Evolutionary conservation across 2,888 invertebrate genomes (phyloP).

Genomic region (Alsophila aescularia): DNA sequence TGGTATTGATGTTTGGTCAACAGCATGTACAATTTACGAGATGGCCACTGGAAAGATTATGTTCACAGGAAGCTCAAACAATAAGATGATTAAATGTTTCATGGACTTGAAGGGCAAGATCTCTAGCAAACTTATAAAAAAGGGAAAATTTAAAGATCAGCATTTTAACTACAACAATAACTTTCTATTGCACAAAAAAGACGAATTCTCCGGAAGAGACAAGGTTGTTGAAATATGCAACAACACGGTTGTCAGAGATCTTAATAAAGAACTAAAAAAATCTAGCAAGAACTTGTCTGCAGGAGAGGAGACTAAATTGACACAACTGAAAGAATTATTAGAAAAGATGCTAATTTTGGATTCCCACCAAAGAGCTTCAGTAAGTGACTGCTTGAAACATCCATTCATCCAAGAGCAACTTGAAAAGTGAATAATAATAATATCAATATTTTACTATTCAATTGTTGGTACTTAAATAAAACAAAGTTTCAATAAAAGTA

Average conservation of each 20-base stretch:
- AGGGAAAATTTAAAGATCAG: slow-evolving; percentile 97
- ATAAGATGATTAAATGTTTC: slow-evolving; percentile 99
- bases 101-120: slow-evolving; percentile 99
- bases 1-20: slow-evolving; percentile 99
- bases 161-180: slow-evolving; percentile 98
- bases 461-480: slow-evolving; percentile 48
- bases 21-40: slow-evolving; percentile 99
- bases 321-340: slow-evolving; percentile 95
- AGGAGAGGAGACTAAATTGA: slow-evolving; percentile 94
- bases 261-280: slow-evolving; percentile 94
- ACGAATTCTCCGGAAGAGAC: slow-evolving; percentile 98
- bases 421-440: slow-evolving; percentile 47
- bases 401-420: slow-evolving; percentile 89
- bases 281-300: slow-evolving; percentile 91
- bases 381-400: slow-evolving; percentile 95
- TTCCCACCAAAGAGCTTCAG: slow-evolving; percentile 93
- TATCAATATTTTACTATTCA: slow-evolving; percentile 5
- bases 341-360: slow-evolving; percentile 96
- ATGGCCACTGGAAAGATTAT: slow-evolving; percentile 98
- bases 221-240: slow-evolving; percentile 96
- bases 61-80: slow-evolving; percentile 98
- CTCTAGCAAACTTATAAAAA: slow-evolving; percentile 96
- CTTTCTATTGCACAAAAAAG: slow-evolving; percentile 98
- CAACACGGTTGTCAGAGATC: slow-evolving; percentile 91
- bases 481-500: slow-evolving; percentile 63